These are phyloP conservation scores for Phasianus colchicus DNA, from an alignment of 2,113 vertebrate genomes.

Conservation along the genomic window DNA sequence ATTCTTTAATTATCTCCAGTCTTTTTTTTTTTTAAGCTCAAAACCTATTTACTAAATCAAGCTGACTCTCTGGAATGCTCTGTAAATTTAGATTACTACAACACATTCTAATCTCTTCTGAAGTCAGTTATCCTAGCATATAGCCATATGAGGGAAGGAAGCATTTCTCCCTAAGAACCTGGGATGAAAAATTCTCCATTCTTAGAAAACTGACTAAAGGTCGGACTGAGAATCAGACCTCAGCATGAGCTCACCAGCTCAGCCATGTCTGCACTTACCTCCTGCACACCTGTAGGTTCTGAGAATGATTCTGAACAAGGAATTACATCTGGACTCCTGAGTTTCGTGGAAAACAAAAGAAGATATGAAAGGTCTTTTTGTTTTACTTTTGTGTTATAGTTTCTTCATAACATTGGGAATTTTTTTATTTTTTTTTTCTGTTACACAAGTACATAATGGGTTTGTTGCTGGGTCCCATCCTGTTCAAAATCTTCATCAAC, in stretches of 20 bases:
- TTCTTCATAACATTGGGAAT: neutral
- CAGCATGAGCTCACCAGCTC: neutral
- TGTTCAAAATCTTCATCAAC: too few relatives aligned
- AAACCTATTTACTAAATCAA: neutral
- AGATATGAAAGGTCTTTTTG: neutral
- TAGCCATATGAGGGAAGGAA: neutral
- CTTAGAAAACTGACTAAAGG: neutral
- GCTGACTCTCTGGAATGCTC: neutral
- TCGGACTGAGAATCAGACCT: neutral
- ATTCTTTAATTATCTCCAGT: neutral
- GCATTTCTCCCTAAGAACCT: neutral
- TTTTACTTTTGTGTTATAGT: neutral
- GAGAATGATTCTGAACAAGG: neutral
- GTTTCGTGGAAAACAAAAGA: neutral
- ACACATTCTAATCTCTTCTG: neutral
- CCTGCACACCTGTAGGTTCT: neutral
- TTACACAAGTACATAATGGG: neutral
- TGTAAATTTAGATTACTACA: neutral
- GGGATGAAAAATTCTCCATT: neutral
- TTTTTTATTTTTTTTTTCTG: neutral
- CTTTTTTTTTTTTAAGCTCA: neutral
- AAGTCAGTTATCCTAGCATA: neutral
- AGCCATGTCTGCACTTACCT: neutral
- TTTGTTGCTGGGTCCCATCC: too few relatives aligned
- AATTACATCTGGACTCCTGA: neutral